phyloP scores from a whole-genome alignment of 2,113 vertebrate species.

The Eidolon helvum region DNA sequence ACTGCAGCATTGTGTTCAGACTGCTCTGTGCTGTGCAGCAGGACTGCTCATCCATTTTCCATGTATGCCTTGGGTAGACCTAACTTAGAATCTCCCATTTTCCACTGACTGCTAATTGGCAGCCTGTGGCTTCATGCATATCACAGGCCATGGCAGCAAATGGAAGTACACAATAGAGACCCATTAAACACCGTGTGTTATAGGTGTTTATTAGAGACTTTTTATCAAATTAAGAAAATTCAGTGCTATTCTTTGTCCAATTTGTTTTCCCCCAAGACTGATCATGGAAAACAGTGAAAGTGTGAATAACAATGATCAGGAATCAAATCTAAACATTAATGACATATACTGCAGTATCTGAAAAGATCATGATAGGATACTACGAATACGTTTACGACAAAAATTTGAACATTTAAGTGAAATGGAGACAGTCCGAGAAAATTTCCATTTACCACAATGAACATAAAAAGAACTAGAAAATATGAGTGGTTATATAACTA shows the following conservation, averaged over 20 bases:
- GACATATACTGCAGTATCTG: neutral
- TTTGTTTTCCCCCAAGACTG: neutral
- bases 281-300: neutral
- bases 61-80: neutral
- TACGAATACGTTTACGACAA: neutral
- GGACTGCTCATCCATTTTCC: neutral
- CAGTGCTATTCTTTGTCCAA: neutral
- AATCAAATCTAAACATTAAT: neutral
- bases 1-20: neutral
- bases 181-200: neutral
- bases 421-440: neutral
- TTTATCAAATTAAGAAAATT: neutral
- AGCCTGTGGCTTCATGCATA: neutral
- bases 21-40: neutral
- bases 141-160: neutral
- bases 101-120: neutral
- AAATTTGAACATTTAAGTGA: slow-evolving; percentile 6
- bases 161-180: neutral
- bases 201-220: neutral
- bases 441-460: neutral
- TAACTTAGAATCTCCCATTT: neutral
- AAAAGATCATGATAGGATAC: neutral
- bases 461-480: neutral
- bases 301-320: neutral
- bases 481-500: neutral